These are phyloP conservation scores for Trissolcus brochymenae DNA, from an alignment of 2,888 invertebrate genomes.

Conservation along the genomic window DNA sequence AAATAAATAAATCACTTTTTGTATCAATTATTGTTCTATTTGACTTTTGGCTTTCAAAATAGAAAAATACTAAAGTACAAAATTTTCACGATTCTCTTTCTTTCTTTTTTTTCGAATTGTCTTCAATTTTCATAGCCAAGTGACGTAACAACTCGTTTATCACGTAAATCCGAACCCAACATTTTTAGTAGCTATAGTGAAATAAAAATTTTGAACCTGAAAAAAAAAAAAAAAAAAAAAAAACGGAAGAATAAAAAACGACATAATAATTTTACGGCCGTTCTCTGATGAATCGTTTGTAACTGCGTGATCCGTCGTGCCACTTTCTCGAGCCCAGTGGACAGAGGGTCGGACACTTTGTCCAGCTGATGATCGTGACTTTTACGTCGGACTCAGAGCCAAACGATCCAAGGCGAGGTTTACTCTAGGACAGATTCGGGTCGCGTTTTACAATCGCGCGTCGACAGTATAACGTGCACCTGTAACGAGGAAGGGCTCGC, in stretches of 20 bases:
- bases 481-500: slow-evolving; percentile 66
- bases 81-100: no score
- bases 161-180: slow-evolving; percentile 2
- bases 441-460: slow-evolving; percentile 68
- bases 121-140: slow-evolving; percentile 1
- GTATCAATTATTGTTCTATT: neutral
- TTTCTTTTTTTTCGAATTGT: neutral
- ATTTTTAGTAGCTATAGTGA: slow-evolving; percentile 1
- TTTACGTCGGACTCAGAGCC: slow-evolving; percentile 36
- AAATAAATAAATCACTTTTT: neutral
- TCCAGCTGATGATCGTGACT: slow-evolving; percentile 53
- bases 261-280: slow-evolving; percentile 22
- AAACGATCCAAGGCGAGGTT: slow-evolving; percentile 36
- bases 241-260: neutral
- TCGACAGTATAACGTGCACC: slow-evolving; percentile 60
- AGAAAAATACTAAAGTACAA: no score
- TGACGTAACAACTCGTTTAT: slow-evolving; percentile 16
- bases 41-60: neutral
- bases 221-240: neutral
- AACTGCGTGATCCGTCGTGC: slow-evolving; percentile 15
- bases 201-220: slow-evolving; percentile 8
- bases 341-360: slow-evolving; percentile 40
- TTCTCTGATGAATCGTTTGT: slow-evolving; percentile 34
- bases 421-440: slow-evolving; percentile 68
- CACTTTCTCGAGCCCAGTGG: slow-evolving; percentile 29